These are phyloP conservation scores for Ganaspis brasiliensis DNA, from an alignment of 2,888 invertebrate genomes.

Conservation along the genomic window DNA sequence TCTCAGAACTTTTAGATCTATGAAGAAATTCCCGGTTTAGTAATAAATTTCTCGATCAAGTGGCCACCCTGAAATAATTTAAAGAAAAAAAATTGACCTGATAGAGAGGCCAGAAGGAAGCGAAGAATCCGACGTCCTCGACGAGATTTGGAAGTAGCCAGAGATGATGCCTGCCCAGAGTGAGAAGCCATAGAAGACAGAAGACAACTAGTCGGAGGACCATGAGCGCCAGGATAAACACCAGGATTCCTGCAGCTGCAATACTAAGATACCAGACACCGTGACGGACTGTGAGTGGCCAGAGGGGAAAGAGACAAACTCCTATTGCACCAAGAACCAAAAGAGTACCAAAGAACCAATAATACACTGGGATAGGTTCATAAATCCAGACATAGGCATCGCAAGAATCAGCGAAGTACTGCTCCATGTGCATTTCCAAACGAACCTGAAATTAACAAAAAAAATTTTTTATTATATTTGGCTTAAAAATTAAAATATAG, in stretches of 20 bases:
- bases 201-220: conserved; percentile 95
- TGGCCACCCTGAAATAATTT: no score
- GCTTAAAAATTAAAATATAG: no score
- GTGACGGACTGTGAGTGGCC: conserved; percentile 95
- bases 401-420: conserved; percentile 94
- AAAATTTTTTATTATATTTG: not conserved
- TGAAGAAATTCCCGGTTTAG: no score
- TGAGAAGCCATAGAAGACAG: conserved; percentile 93
- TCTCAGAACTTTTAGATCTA: no score
- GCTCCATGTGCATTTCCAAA: conserved; percentile 98
- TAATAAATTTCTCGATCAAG: no score
- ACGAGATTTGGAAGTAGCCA: conserved; percentile 99
- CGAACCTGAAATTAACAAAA: conserved; percentile 83
- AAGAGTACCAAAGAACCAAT: conserved; percentile 95
- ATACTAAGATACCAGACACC: conserved; percentile 98
- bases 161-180: conserved; percentile 94
- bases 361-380: conserved; percentile 96
- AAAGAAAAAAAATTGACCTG: conserved; percentile 83
- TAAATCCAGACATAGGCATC: conserved; percentile 99
- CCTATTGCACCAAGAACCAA: conserved; percentile 96
- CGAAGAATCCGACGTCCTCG: conserved; percentile 99
- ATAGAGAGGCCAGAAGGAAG: conserved; percentile 98
- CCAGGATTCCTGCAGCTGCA: conserved; percentile 96
- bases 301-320: conserved; percentile 98
- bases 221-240: conserved; percentile 94